These are phyloP conservation scores for Morinoia aosen DNA, from an alignment of 2,888 invertebrate genomes.

Conservation along the genomic window DNA sequence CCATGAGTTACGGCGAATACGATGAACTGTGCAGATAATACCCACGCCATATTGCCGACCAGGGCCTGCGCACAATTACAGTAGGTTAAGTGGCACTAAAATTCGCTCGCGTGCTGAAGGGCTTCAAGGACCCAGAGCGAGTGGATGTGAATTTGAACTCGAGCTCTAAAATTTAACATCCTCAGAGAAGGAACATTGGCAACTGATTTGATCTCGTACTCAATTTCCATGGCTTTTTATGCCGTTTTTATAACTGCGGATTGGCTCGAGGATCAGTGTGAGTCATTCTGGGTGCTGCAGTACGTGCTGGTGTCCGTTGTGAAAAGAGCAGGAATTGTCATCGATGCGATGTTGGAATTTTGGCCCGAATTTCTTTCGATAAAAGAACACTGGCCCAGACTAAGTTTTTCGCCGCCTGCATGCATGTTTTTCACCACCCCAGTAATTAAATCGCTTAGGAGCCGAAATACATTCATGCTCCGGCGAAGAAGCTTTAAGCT, in stretches of 20 bases:
- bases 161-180: background rate
- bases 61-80: background rate
- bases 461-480: too few relatives aligned
- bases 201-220: background rate
- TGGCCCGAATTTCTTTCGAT: too few relatives aligned
- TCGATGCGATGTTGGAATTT: too few relatives aligned
- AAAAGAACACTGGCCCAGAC: too few relatives aligned
- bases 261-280: background rate
- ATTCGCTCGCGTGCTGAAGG: background rate
- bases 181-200: background rate
- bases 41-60: background rate
- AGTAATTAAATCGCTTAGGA: too few relatives aligned
- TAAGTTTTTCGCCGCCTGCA: too few relatives aligned
- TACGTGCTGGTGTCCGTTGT: too few relatives aligned
- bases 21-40: background rate
- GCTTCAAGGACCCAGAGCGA: background rate
- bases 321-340: too few relatives aligned
- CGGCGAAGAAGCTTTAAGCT: too few relatives aligned
- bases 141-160: slow-evolving; percentile 4
- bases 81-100: background rate
- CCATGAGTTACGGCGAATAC: background rate
- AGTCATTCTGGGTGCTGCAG: background rate
- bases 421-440: too few relatives aligned
- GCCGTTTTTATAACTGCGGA: background rate
- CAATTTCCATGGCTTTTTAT: background rate